Conservation (phyloP, 2,888 invertebrate genomes). For the Chymomyza fuscimana region DNA sequence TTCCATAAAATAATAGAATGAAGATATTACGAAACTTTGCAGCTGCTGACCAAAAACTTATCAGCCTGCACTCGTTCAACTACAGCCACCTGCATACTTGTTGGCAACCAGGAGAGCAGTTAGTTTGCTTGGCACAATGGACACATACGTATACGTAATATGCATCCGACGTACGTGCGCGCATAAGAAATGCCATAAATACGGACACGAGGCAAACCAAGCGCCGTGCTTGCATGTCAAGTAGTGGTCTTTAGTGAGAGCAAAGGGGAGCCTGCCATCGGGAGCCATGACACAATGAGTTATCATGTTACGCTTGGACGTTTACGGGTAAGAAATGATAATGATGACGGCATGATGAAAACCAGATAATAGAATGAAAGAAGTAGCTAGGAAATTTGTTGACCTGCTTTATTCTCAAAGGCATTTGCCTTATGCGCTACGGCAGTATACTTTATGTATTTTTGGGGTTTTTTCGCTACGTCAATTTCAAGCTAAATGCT, state of each 20-base stretch:
- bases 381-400: constrained; percentile 23
- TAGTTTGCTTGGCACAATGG: constrained; percentile 37
- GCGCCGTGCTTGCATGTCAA: constrained; percentile 13
- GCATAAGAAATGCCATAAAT: constrained; percentile 44
- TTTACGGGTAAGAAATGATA: constrained; percentile 4
- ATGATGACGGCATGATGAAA: background rate
- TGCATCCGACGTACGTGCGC: constrained; percentile 25
- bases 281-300: constrained; percentile 28
- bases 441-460: background rate
- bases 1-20: too few relatives aligned
- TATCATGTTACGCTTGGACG: constrained; percentile 7
- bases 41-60: background rate
- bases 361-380: constrained; percentile 15
- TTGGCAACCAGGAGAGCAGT: constrained; percentile 3
- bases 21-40: too few relatives aligned
- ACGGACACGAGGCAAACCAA: constrained; percentile 12
- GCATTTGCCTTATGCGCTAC: background rate
- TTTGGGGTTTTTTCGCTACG: background rate
- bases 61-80: background rate
- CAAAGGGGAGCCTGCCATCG: background rate
- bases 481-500: background rate
- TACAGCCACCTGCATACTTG: constrained; percentile 1
- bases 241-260: constrained; percentile 5
- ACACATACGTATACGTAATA: constrained; percentile 49
- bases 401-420: constrained; percentile 26